A percentile compares a stretch with the other conserved stretches of the same genome.
Evolutionary conservation across 1,140 invertebrate genomes (phyloP).

Genomic region (Pogonus chalceus): DNA sequence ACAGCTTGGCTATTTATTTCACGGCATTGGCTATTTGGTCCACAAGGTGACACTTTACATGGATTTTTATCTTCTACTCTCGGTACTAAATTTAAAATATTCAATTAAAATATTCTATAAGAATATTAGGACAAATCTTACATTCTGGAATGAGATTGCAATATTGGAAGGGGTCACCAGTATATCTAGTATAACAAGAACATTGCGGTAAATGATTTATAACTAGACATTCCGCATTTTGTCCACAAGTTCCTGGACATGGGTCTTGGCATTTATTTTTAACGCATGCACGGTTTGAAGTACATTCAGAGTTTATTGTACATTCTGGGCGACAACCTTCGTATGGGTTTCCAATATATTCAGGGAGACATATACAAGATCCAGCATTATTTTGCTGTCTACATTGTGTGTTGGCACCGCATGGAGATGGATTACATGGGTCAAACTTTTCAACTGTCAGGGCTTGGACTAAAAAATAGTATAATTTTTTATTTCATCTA

Average conservation of each 20-base stretch:
- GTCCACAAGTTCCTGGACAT: slow-evolving; percentile 68
- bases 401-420: slow-evolving; percentile 71
- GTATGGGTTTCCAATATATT: slow-evolving; percentile 66
- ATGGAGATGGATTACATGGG: slow-evolving; percentile 69
- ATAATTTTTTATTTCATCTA: slow-evolving; percentile 47
- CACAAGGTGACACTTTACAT: slow-evolving; percentile 53
- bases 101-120: slow-evolving; percentile 24
- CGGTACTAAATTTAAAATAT: slow-evolving; percentile 37
- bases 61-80: slow-evolving; percentile 38
- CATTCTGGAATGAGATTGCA: slow-evolving; percentile 35
- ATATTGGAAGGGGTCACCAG: slow-evolving; percentile 63
- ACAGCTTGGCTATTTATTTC: slow-evolving; percentile 42
- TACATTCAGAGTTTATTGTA: slow-evolving; percentile 70
- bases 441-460: slow-evolving; percentile 40
- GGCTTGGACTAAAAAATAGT: slow-evolving; percentile 38
- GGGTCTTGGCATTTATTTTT: slow-evolving; percentile 76
- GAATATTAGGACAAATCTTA: slow-evolving; percentile 23
- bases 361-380: slow-evolving; percentile 67
- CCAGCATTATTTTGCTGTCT: slow-evolving; percentile 61
- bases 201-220: slow-evolving; percentile 76
- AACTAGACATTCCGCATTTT: slow-evolving; percentile 68
- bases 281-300: slow-evolving; percentile 68
- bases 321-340: slow-evolving; percentile 70
- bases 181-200: slow-evolving; percentile 57
- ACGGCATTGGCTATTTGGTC: slow-evolving; percentile 53